These are phyloP conservation scores for Furcula furcula DNA, from an alignment of 2,888 invertebrate genomes.

Conservation along the genomic window DNA sequence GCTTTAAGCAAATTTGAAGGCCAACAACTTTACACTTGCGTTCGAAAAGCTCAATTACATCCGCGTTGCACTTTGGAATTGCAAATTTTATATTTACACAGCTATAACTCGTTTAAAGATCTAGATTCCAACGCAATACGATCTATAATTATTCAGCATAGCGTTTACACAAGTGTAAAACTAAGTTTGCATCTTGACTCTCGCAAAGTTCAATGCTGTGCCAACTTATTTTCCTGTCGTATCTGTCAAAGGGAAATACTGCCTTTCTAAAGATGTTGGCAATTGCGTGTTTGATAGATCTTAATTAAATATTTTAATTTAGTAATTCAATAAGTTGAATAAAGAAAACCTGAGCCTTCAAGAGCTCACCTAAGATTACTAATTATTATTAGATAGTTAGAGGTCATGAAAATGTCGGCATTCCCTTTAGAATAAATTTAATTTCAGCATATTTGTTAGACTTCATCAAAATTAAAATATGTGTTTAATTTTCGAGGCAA, in stretches of 20 bases:
- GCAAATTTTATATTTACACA: constrained; percentile 26
- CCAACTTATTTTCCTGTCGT: constrained; percentile 39
- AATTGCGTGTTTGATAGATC: constrained; percentile 3
- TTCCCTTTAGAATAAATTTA: too few species aligned
- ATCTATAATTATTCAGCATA: constrained; percentile 20
- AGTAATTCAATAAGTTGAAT: too few species aligned
- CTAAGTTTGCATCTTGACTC: constrained; percentile 29
- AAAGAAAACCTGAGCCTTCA: too few species aligned
- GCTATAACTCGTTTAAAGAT: constrained; percentile 12
- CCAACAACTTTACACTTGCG: constrained; percentile 59
- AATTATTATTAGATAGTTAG: too few species aligned
- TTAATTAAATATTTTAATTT: constrained; percentile 3
- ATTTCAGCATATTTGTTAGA: too few species aligned
- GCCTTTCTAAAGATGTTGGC: constrained; percentile 10
- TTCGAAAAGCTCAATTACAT: constrained; percentile 65
- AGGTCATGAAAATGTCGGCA: too few species aligned
- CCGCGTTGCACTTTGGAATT: constrained; percentile 53
- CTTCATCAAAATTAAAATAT: too few species aligned
- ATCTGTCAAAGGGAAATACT: constrained; percentile 8
- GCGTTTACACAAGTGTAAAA: constrained; percentile 7
- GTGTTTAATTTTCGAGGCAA: too few species aligned
- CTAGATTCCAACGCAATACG: constrained; percentile 31
- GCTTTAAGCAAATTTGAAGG: constrained; percentile 59
- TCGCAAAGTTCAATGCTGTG: constrained; percentile 44
- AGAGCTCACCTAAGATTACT: too few species aligned